phyloP scores from a whole-genome alignment of 2,888 invertebrate species.

The Sarcophaga caerulescens region DNA sequence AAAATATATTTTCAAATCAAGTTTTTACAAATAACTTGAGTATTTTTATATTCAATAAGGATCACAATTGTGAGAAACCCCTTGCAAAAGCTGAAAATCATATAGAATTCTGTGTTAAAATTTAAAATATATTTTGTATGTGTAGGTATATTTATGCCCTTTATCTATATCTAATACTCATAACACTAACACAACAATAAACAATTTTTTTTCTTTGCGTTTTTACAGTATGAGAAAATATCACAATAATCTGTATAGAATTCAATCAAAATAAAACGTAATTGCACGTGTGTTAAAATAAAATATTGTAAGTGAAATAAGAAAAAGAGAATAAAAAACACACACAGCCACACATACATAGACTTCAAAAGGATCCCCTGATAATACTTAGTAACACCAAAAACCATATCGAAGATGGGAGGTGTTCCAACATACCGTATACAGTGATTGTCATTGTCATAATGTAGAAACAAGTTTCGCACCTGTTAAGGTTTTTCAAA shows the following conservation, averaged over 20 bases:
- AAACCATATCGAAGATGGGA: neutral
- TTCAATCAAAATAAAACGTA: conserved; percentile 33
- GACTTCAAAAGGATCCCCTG: neutral
- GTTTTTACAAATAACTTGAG: too few relatives aligned
- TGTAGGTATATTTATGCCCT: neutral
- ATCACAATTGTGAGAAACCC: too few relatives aligned
- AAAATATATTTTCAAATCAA: too few relatives aligned
- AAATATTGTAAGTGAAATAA: neutral
- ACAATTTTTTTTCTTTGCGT: neutral
- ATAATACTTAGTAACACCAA: neutral
- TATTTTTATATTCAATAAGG: too few relatives aligned
- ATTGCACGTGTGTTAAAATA: neutral
- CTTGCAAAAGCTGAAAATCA: too few relatives aligned
- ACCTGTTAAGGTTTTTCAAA: conserved; percentile 12
- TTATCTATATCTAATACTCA: neutral
- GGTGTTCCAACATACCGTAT: neutral
- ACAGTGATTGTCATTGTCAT: neutral
- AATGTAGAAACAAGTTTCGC: neutral
- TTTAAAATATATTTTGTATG: neutral
- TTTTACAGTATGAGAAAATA: neutral
- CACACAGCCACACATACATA: neutral
- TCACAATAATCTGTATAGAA: conserved; percentile 31
- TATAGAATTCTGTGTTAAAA: neutral
- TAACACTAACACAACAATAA: neutral
- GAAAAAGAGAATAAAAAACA: neutral